A percentile compares a stretch with the other conserved stretches of the same genome.
Evolutionary conservation across 1,140 invertebrate genomes (phyloP).

Genomic region (Drosophila azteca): DNA sequence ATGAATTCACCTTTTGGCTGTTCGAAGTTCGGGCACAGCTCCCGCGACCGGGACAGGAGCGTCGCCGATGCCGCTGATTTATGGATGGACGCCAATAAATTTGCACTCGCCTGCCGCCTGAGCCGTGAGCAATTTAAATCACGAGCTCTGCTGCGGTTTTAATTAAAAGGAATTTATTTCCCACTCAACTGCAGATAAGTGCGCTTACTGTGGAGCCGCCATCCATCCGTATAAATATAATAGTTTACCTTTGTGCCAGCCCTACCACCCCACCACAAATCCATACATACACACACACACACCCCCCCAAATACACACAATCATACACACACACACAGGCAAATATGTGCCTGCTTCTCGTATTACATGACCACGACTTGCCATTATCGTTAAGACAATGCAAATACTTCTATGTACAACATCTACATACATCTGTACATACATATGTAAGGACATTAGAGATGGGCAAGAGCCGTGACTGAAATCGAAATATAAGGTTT

Average conservation of each 20-base stretch:
- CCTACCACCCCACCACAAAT: neutral
- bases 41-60: neutral
- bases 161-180: constrained; percentile 82
- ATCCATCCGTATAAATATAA: constrained; percentile 49
- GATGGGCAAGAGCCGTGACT: too few species aligned
- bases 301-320: constrained; percentile 16
- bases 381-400: constrained; percentile 60
- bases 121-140: constrained; percentile 73
- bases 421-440: constrained; percentile 1
- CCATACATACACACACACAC: neutral
- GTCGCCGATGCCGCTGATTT: constrained; percentile 56
- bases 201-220: constrained; percentile 50
- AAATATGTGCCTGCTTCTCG: constrained; percentile 39
- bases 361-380: constrained; percentile 50
- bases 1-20: constrained; percentile 74
- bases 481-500: too few species aligned
- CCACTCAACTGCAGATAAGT: constrained; percentile 79
- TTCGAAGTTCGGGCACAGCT: neutral
- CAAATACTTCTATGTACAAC: constrained; percentile 19
- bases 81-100: constrained; percentile 76
- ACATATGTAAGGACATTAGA: too few species aligned
- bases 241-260: constrained; percentile 47
- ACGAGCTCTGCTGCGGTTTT: constrained; percentile 77
- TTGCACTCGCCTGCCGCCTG: constrained; percentile 45
- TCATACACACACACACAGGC: constrained; percentile 28